Conservation (phyloP, 2,888 invertebrate species). For the Drosophila gaucha region DNA sequence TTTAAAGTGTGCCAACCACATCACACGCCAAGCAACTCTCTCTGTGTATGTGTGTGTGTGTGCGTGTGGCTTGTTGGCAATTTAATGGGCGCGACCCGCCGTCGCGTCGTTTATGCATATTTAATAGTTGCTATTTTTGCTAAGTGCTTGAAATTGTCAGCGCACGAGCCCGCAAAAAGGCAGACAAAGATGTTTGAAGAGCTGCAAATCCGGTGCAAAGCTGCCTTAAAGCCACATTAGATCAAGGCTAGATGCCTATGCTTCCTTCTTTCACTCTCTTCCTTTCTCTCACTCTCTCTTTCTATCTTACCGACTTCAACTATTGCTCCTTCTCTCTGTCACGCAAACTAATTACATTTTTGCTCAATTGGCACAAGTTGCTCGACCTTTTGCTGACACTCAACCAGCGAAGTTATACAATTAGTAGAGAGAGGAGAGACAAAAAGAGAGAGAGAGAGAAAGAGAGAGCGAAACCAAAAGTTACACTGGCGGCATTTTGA, state of each 20-base stretch:
- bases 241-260: conserved; percentile 24
- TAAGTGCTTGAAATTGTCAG: conserved; percentile 76
- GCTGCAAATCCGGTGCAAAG: conserved; percentile 51
- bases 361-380: conserved; percentile 61
- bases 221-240: conserved; percentile 34
- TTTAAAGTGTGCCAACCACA: conserved; percentile 61
- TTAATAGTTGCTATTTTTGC: conserved; percentile 81
- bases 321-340: conserved; percentile 16
- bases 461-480: conserved; percentile 49
- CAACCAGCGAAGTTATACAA: conserved; percentile 63
- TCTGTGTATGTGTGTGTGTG: conserved; percentile 18
- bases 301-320: not conserved
- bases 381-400: conserved; percentile 61
- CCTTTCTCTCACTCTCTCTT: not conserved
- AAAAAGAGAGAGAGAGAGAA: conserved; percentile 19
- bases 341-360: conserved; percentile 72
- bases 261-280: not conserved
- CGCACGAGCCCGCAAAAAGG: conserved; percentile 22
- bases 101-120: conserved; percentile 73
- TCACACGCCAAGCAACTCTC: conserved; percentile 28
- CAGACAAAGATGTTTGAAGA: conserved; percentile 36
- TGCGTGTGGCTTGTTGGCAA: conserved; percentile 65
- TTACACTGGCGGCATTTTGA: conserved; percentile 72
- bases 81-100: conserved; percentile 74
- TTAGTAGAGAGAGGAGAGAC: conserved; percentile 50